Evolutionary conservation across 2,888 invertebrate species (phyloP), one percentile per base, ranked within the genome.

Genomic region (Cataglyphis cursor): DNA sequence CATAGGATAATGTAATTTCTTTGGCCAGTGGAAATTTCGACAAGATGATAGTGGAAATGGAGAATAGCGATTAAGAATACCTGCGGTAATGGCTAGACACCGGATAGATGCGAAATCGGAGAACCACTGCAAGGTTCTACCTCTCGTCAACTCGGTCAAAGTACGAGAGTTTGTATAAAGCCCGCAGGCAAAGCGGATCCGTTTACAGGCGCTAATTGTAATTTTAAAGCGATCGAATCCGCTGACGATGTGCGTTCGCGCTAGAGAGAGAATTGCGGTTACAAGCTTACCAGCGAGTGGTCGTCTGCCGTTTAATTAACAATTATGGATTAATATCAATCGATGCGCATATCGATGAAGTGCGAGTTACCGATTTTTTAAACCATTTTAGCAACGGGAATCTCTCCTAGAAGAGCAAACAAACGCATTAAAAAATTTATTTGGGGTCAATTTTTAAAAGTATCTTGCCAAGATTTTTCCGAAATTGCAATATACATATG

Each of bases 261-360:
- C 3, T 64, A 21, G 70, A 76, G 62, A 64, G 84, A 73, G 64
- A 61, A 78, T 41, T 72, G 85, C 51, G 89, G 88, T 84, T 75
- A 31, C 61, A 12, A 48, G 84, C 44, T 76, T 70, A 76, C 59
- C 82, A 84, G 48, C 81, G 68, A 66, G 64, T 83, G 87, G 87
- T 83, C 76, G 81, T 62, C 76, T 76, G 68, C 64, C 66, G 82
- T 83, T 89, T 87, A 88, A 89, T 89, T 88, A 88, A 89, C 88
- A 89, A 89, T 88, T 85, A 89, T 75, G 74, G 76, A 86, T 86
- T 88, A 88, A 89, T 89, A 83, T 88, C 81, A 85, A 87, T 86
- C 76, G 80, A 59, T 59, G 57, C 59, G 31, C 78, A 5, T n/a
- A 59, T 48, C 76, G 76, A 72, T 9, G 44, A 83, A 73, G 72